A percentile compares a stretch with the other conserved stretches of the same genome.
Evolutionary conservation across 64 coral and sea anemone genomes (phyloP).

Genomic region (Montipora sp.): DNA sequence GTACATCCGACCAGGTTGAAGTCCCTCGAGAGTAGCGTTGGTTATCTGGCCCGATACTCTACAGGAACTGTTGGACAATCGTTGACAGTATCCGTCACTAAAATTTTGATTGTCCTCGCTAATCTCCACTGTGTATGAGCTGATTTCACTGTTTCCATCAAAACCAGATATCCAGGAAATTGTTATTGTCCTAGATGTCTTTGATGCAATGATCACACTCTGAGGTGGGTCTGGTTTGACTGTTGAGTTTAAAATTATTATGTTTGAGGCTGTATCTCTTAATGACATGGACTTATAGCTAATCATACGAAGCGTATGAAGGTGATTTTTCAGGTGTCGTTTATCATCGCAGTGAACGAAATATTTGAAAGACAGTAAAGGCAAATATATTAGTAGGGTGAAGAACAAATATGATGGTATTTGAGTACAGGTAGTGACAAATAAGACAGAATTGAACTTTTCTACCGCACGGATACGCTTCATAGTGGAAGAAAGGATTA

Average conservation of each 20-base stretch:
- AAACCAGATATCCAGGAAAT: slow-evolving; percentile 25
- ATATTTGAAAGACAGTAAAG: too few relatives aligned
- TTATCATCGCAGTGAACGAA: too few relatives aligned
- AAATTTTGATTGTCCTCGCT: background rate
- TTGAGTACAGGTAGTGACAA: too few relatives aligned
- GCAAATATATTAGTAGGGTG: too few relatives aligned
- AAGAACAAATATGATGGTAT: too few relatives aligned
- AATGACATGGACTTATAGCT: too few relatives aligned
- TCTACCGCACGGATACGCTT: too few relatives aligned
- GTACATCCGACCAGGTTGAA: background rate
- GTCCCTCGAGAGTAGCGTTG: background rate
- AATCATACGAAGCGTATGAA: too few relatives aligned
- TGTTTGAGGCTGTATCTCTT: too few relatives aligned
- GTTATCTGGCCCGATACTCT: background rate
- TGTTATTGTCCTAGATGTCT: background rate
- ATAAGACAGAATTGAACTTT: too few relatives aligned
- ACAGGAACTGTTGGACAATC: background rate
- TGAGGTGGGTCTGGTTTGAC: background rate
- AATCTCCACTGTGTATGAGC: background rate
- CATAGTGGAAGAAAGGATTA: too few relatives aligned
- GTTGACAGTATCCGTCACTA: background rate
- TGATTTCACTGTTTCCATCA: slow-evolving; percentile 5
- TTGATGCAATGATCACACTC: background rate
- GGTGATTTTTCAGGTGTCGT: too few relatives aligned
- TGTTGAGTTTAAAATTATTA: background rate